phyloP scores from a whole-genome alignment of 2,113 vertebrate genomes.

The Alethe diademata region DNA sequence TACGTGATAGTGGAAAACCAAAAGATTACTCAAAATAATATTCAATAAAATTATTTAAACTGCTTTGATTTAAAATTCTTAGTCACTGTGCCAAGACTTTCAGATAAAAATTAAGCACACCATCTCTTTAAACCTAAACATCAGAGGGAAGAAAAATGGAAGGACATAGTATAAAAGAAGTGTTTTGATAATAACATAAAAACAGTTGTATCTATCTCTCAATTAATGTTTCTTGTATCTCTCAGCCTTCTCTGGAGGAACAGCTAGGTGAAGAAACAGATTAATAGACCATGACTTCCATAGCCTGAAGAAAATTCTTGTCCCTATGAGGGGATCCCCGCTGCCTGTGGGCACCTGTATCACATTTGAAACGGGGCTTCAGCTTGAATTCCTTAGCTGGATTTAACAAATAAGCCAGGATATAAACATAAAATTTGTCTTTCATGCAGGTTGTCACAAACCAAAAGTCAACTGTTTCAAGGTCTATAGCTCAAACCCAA shows the following conservation, averaged over 20 bases:
- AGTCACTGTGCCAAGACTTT: neutral
- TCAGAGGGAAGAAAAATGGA: neutral
- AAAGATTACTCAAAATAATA: neutral
- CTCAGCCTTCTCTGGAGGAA: neutral
- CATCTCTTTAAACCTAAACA: neutral
- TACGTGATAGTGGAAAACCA: neutral
- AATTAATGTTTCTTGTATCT: neutral
- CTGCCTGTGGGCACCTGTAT: neutral
- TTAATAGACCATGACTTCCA: neutral
- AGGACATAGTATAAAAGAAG: neutral
- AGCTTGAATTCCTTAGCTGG: neutral
- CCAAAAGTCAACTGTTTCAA: neutral
- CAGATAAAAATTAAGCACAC: neutral
- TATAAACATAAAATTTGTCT: neutral
- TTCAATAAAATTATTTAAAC: neutral
- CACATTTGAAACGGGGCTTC: neutral
- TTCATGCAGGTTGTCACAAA: neutral
- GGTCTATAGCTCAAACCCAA: neutral
- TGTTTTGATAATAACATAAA: neutral
- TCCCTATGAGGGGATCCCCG: neutral
- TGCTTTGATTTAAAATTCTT: neutral
- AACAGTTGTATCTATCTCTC: neutral
- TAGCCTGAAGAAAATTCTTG: neutral
- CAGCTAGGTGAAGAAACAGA: neutral
- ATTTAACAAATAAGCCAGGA: neutral